Evolutionary conservation across 37 sponge, comb jelly and placozoan genomes (phyloP).

Genomic region (Chondrilla cf. caribensis): DNA sequence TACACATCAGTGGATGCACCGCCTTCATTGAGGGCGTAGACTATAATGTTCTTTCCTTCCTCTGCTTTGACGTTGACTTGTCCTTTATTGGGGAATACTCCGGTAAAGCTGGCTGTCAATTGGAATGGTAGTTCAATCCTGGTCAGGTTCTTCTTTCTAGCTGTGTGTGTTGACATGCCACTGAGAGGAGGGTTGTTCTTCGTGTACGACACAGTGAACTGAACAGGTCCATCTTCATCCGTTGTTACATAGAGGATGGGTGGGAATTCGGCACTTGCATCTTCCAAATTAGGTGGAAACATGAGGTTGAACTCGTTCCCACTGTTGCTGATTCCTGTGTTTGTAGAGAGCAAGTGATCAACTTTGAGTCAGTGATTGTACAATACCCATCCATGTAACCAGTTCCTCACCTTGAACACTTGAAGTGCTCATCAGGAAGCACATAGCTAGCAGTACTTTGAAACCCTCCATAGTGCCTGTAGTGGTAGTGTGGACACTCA

Average conservation of each 20-base stretch:
- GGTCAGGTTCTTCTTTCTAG: not conserved
- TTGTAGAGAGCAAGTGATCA: too few species aligned
- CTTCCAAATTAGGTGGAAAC: not conserved
- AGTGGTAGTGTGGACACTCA: too few species aligned
- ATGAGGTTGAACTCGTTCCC: constrained; percentile 33
- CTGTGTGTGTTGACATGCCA: not conserved
- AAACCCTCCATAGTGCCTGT: too few species aligned
- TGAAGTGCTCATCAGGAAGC: too few species aligned
- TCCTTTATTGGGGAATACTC: not conserved
- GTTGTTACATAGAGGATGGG: constrained; percentile 16
- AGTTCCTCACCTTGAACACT: too few species aligned
- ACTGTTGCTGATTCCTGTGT: not conserved
- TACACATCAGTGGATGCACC: constrained; percentile 41
- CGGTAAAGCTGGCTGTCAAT: not conserved
- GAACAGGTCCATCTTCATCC: not conserved
- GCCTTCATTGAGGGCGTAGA: constrained; percentile 40
- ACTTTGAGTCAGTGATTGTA: too few species aligned
- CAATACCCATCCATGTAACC: too few species aligned
- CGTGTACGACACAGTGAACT: constrained; percentile 10
- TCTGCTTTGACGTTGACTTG: not conserved
- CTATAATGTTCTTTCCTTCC: constrained; percentile 26
- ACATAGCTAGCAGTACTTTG: too few species aligned
- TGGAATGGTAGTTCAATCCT: not conserved
- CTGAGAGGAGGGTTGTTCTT: too few species aligned
- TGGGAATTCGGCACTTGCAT: not conserved